phyloP scores from a whole-genome alignment of 2,888 invertebrate genomes.

The Limnephilus marmoratus region DNA sequence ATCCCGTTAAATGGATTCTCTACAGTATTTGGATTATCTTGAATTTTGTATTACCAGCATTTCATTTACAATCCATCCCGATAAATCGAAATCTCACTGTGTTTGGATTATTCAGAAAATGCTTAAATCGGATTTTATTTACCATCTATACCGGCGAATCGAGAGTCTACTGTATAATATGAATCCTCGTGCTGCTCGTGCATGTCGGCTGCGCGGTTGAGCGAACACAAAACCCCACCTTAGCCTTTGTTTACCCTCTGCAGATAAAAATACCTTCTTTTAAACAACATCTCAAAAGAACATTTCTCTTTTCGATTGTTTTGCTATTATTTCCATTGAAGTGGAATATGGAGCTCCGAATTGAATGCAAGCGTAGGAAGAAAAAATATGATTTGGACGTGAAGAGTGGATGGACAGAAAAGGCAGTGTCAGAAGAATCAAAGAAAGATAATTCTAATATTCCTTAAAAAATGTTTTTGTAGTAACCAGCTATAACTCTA shows the following conservation, averaged over 20 bases:
- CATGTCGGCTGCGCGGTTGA: neutral
- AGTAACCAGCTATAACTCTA: too few species aligned
- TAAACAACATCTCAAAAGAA: neutral
- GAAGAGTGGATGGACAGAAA: neutral
- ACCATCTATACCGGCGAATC: neutral
- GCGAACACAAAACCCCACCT: neutral
- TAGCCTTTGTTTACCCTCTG: neutral
- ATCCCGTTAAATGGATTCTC: neutral
- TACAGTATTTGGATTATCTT: neutral
- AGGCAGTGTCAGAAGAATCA: neutral
- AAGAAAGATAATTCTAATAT: neutral
- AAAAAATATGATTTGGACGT: neutral
- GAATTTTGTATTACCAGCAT: too few species aligned
- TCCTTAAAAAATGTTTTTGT: too few species aligned
- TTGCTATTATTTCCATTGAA: neutral
- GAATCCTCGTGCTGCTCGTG: neutral
- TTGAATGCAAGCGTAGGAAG: neutral
- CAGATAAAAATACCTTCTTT: neutral
- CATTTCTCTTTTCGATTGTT: neutral
- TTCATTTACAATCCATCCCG: neutral
- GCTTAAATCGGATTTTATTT: too few species aligned
- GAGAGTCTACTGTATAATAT: neutral
- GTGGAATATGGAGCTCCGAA: neutral
- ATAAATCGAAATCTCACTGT: neutral
- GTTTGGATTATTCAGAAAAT: neutral